Percentiles rank a stretch among this genome's conserved stretches.
These are phyloP conservation scores for Erebia aethiops DNA, from an alignment of 2,888 invertebrate species.

Conservation along the genomic window DNA sequence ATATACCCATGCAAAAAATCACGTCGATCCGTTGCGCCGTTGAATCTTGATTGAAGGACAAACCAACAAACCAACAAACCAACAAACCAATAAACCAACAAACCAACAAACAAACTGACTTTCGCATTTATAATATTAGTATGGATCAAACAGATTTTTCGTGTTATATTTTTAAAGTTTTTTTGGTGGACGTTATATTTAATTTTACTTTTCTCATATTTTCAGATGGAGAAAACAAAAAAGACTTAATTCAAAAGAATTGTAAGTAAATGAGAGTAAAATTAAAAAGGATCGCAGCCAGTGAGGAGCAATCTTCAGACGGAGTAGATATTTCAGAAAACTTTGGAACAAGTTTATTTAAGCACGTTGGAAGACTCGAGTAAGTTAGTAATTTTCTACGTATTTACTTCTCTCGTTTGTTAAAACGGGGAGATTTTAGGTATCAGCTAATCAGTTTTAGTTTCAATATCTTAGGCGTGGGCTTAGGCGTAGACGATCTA, in stretches of 20 bases:
- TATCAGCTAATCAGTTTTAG: neutral
- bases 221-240: conserved; percentile 16
- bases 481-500: neutral
- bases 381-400: conserved; percentile 12
- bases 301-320: conserved; percentile 1
- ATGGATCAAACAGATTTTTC: too few relatives aligned
- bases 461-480: neutral
- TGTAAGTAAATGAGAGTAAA: neutral
- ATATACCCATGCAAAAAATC: too few relatives aligned
- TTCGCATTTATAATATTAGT: too few relatives aligned
- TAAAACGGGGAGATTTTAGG: conserved; percentile 4
- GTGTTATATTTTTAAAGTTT: too few relatives aligned
- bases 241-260: neutral
- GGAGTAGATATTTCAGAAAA: conserved; percentile 10
- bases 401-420: neutral
- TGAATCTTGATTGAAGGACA: too few relatives aligned
- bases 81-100: too few relatives aligned
- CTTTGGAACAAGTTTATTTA: conserved; percentile 25
- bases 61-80: too few relatives aligned
- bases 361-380: conserved; percentile 20
- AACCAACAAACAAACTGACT: too few relatives aligned
- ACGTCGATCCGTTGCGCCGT: too few relatives aligned
- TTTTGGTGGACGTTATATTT: too few relatives aligned
- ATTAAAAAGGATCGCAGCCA: conserved; percentile 7
- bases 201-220: neutral